These are phyloP conservation scores for Tetropium fuscum DNA, from an alignment of 2,888 invertebrate genomes.

Conservation along the genomic window DNA sequence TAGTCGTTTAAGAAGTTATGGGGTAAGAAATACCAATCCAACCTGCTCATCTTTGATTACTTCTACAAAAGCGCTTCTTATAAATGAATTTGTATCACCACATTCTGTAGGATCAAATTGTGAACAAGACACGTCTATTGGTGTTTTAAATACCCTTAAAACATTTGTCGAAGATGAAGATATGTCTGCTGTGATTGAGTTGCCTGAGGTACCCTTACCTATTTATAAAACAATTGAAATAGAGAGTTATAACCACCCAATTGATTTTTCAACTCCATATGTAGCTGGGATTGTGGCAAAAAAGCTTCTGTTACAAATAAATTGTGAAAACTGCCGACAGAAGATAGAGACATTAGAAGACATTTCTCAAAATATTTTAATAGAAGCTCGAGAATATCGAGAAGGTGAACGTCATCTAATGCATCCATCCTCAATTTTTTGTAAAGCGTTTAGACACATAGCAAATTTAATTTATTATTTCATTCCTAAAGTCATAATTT, in stretches of 20 bases:
- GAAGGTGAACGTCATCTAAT: slow-evolving; percentile 8
- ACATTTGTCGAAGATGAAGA: background rate
- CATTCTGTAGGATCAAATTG: slow-evolving; percentile 1
- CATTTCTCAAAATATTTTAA: background rate
- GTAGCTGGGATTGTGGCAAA: slow-evolving; percentile 9
- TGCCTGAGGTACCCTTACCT: background rate
- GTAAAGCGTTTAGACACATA: slow-evolving; percentile 11
- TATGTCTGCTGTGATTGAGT: background rate
- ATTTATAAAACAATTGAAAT: slow-evolving; percentile 4
- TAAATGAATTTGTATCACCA: slow-evolving; percentile 9
- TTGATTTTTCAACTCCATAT: slow-evolving; percentile 10
- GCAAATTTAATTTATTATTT: slow-evolving; percentile 9
- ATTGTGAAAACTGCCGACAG: slow-evolving; percentile 4
- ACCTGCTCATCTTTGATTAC: slow-evolving; percentile 2
- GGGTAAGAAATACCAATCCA: slow-evolving; percentile 5
- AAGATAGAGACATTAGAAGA: slow-evolving; percentile 4
- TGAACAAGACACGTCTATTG: slow-evolving; percentile 5
- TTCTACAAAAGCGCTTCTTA: slow-evolving; percentile 5
- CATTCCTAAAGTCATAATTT: slow-evolving; percentile 2
- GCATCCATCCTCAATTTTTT: slow-evolving; percentile 14
- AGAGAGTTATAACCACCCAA: background rate
- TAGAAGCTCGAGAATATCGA: slow-evolving; percentile 8
- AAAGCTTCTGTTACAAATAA: slow-evolving; percentile 5
- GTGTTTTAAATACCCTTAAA: slow-evolving; percentile 1
- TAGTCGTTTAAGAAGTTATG: background rate